A percentile compares a stretch with the other conserved stretches of the same genome.
Evolutionary conservation across 1,140 invertebrate genomes (phyloP).

Genomic region (Helicoverpa armigera): DNA sequence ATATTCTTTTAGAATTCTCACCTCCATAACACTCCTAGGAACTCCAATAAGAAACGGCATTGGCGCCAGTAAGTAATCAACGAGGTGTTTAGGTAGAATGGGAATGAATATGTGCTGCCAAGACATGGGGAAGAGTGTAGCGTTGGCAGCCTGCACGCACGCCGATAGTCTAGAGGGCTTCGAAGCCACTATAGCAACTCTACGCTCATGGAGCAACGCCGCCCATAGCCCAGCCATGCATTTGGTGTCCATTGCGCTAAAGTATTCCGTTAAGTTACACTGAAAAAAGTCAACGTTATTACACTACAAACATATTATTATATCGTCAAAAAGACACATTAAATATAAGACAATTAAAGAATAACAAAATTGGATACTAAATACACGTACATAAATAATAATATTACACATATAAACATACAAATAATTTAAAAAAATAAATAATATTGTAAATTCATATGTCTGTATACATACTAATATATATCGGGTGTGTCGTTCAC

Average conservation of each 20-base stretch:
- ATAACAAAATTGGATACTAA: too few relatives aligned
- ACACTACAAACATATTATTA: neutral
- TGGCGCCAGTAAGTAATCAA: conserved; percentile 96
- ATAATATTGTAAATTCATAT: too few relatives aligned
- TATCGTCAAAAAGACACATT: neutral
- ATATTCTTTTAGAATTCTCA: conserved; percentile 70
- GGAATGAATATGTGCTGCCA: conserved; percentile 99
- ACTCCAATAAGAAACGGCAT: conserved; percentile 99
- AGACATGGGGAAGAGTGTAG: conserved; percentile 98
- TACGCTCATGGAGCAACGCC: conserved; percentile 96
- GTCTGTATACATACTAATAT: too few relatives aligned
- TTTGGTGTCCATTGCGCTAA: conserved; percentile 95
- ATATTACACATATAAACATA: too few relatives aligned
- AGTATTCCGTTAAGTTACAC: conserved; percentile 98
- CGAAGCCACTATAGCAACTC: conserved; percentile 96
- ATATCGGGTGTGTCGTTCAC: too few relatives aligned
- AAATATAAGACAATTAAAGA: too few relatives aligned
- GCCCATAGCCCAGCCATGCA: conserved; percentile 98
- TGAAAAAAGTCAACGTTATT: conserved; percentile 85
- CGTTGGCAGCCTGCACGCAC: conserved; percentile 97
- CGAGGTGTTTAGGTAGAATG: conserved; percentile 94
- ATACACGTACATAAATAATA: too few relatives aligned
- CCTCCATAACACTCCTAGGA: conserved; percentile 93
- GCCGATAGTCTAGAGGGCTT: conserved; percentile 95
- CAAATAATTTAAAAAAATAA: too few relatives aligned